Evolutionary conservation across 2,888 invertebrate genomes (phyloP), one percentile per base, ranked within the genome.

Genomic region (Meteorus colon): DNA sequence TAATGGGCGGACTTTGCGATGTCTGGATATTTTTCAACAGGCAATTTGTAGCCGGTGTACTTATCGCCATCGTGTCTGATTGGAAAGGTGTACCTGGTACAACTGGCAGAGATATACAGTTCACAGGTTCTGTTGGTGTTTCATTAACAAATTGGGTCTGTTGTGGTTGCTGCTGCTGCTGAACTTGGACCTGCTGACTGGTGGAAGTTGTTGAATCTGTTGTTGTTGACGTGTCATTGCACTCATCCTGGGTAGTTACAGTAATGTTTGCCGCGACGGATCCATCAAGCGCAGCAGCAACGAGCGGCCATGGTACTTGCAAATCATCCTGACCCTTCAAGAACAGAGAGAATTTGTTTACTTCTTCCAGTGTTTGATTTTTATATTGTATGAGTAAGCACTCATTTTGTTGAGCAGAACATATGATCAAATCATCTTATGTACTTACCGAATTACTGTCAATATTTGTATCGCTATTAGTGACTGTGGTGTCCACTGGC

Each of bases 281-380:
- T 55, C 85, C 88, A 78, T 90, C 91, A 29, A 92, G 82, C 48
- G 92, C 91, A n/a, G 91, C 91, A 10, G 91, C 91, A n/a, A 91
- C 91, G 85, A 91, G 73, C 19, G 89, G 89, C 89, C 89, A 89
- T n/a, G 88, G 89, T 27, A 93, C 92, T 84, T 92, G 92, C 70
- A 93, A 86, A 82, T 92, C 92, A 85, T 93, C 92, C 86, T 92
- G 92, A 90, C 92, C 80, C 84, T 86, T 78, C 66, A 70, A 66
- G 71, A 45, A 66, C 63, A 31, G 55, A 66, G 51, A 67, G 27
- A 45, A 55, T 19, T 27, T 12, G 12, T 60, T 68, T 55, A 48
- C 51, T 68, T 66, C 62, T 71, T 71, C 12, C 41, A 12, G 8
- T 12, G 27, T 75, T 24, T 59, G 48, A 63, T 16, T 31, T 12